These are phyloP conservation scores for Ataeniobius toweri DNA, from an alignment of 2,797 vertebrate species.

Conservation along the genomic window DNA sequence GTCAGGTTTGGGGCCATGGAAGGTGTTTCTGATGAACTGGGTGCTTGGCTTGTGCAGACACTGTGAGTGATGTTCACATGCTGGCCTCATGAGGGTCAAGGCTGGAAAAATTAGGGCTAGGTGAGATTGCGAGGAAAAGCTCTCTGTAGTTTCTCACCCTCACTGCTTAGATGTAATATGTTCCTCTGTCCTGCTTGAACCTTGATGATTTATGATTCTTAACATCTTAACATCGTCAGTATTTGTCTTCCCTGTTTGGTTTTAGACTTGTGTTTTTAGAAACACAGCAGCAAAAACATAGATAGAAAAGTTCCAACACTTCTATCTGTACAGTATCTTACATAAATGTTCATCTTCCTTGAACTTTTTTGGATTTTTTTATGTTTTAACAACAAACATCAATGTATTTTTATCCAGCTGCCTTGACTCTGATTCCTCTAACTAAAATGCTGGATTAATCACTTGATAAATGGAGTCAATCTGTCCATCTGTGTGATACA, in stretches of 20 bases:
- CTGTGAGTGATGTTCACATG: constrained; percentile 74
- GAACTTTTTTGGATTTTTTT: not conserved
- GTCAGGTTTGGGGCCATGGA: constrained; percentile 66
- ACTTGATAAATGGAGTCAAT: not conserved
- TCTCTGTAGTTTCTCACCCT: constrained; percentile 37
- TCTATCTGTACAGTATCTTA: not conserved
- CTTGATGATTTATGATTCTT: constrained; percentile 30
- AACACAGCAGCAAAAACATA: constrained; percentile 1
- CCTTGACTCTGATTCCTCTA: not conserved
- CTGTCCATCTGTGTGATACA: not conserved
- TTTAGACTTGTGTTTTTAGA: constrained; percentile 1
- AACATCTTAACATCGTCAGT: constrained; percentile 29
- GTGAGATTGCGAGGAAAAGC: constrained; percentile 40
- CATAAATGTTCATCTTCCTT: not conserved
- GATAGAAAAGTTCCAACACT: not conserved
- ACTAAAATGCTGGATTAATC: not conserved
- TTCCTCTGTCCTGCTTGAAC: constrained; percentile 35
- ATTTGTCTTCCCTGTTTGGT: constrained; percentile 18
- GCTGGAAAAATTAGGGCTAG: constrained; percentile 53
- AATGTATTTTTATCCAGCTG: not conserved
- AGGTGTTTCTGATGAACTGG: constrained; percentile 79
- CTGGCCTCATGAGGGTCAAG: constrained; percentile 58
- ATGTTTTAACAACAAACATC: not conserved
- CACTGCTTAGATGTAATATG: constrained; percentile 35
- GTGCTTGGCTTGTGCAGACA: constrained; percentile 75